Evolutionary conservation across 2,113 vertebrate genomes (phyloP).

Genomic region (Pseudorectes ferrugineus): DNA sequence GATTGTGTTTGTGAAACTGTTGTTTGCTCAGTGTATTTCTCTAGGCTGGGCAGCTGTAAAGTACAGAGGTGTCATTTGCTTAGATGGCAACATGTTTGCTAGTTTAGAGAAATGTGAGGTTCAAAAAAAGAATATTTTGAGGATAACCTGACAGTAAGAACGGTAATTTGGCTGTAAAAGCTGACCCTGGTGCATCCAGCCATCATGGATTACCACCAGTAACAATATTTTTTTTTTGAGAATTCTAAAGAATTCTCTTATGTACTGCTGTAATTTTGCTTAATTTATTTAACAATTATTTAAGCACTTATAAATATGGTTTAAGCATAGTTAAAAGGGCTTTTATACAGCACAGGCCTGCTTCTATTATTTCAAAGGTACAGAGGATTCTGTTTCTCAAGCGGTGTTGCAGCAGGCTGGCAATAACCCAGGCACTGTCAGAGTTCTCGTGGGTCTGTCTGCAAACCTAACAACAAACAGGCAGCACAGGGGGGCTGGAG

Average conservation of each 20-base stretch:
- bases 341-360: not conserved
- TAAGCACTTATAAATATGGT: not conserved
- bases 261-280: not conserved
- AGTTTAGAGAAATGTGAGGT: not conserved
- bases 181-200: not conserved
- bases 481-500: not conserved
- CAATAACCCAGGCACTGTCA: not conserved
- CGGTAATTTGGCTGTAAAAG: not conserved
- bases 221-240: not conserved
- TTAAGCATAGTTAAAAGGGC: not conserved
- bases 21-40: not conserved
- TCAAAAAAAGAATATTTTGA: not conserved
- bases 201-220: not conserved
- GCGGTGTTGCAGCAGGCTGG: not conserved
- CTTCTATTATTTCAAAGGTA: not conserved
- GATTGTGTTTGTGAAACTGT: not conserved
- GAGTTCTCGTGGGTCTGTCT: not conserved
- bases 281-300: not conserved
- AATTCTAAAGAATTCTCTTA: not conserved
- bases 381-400: not conserved
- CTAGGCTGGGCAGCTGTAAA: not conserved
- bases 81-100: not conserved
- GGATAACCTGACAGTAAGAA: not conserved
- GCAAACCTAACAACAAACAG: not conserved
- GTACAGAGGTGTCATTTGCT: not conserved